phyloP scores from a whole-genome alignment of 2,797 vertebrate genomes.

The Chelon labrosus region DNA sequence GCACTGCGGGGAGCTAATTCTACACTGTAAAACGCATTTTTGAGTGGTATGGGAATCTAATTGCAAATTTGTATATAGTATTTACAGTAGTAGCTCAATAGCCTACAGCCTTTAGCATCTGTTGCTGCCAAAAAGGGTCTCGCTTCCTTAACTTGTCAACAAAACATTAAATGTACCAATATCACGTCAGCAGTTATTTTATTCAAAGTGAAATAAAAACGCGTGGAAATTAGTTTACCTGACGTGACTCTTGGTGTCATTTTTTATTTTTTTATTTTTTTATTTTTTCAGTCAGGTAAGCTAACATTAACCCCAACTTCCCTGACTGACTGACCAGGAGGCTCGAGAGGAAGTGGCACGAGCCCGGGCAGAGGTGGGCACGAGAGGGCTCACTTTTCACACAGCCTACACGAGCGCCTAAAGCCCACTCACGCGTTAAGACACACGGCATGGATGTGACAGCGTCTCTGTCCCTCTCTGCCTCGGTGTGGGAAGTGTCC shows the following conservation, averaged over 20 bases:
- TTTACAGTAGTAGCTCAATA: not conserved
- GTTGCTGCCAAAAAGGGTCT: slow-evolving; percentile 25
- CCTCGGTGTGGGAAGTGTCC: slow-evolving; percentile 18
- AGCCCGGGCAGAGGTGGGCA: slow-evolving; percentile 50
- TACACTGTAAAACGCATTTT: not conserved
- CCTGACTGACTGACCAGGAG: not conserved
- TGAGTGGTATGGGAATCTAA: too few species aligned
- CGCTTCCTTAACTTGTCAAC: not conserved
- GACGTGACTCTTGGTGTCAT: not conserved
- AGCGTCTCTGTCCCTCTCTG: not conserved
- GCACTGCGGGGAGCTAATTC: slow-evolving; percentile 6
- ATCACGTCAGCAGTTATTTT: not conserved
- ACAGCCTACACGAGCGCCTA: slow-evolving; percentile 47
- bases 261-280: not conserved
- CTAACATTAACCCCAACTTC: slow-evolving; percentile 12
- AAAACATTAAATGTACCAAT: not conserved
- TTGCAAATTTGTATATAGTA: too few species aligned
- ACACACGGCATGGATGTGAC: slow-evolving; percentile 45
- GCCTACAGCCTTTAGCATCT: not conserved
- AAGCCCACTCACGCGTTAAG: slow-evolving; percentile 44
- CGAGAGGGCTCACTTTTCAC: slow-evolving; percentile 50
- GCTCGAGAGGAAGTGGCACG: slow-evolving; percentile 37
- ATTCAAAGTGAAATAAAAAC: not conserved
- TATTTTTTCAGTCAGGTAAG: slow-evolving; percentile 29
- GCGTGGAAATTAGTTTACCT: not conserved